These are phyloP conservation scores for Drosophila micromelanica DNA, from an alignment of 1,140 invertebrate species.

Conservation along the genomic window DNA sequence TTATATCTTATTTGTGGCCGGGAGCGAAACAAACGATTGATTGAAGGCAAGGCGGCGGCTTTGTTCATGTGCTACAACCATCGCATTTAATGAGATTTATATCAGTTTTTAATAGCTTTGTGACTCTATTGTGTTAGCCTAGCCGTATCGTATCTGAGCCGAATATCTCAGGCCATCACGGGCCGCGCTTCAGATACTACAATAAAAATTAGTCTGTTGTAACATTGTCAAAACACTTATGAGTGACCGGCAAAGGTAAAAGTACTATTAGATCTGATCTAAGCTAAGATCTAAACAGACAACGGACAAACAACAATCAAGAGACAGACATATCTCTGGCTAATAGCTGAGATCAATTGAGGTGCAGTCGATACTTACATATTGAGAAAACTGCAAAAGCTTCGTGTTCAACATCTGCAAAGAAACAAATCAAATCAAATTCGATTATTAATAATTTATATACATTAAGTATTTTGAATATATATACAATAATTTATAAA, in stretches of 20 bases:
- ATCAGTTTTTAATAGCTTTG: conserved; percentile 82
- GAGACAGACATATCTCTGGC: not conserved
- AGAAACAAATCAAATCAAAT: conserved; percentile 7
- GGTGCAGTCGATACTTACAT: conserved; percentile 36
- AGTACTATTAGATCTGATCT: not conserved
- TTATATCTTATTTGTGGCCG: conserved; percentile 55
- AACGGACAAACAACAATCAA: not conserved
- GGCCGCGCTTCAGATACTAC: conserved; percentile 20
- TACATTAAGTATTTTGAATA: too few relatives aligned
- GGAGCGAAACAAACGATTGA: conserved; percentile 76
- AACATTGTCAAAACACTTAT: conserved; percentile 61
- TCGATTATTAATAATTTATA: not conserved
- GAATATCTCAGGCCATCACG: conserved; percentile 53
- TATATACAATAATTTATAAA: too few relatives aligned
- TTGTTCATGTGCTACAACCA: conserved; percentile 78
- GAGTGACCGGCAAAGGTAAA: conserved; percentile 47
- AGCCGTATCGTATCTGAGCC: conserved; percentile 49
- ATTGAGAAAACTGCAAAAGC: conserved; percentile 12
- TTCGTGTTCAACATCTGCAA: conserved; percentile 34
- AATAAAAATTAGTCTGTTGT: conserved; percentile 66
- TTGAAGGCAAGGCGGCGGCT: conserved; percentile 71
- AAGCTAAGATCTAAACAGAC: too few relatives aligned
- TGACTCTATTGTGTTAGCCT: conserved; percentile 71
- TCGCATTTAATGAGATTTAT: conserved; percentile 81
- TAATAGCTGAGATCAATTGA: not conserved